Base-by-base conservation (phyloP, 2,797 vertebrate species). In the Oreortyx pictus region DNA sequence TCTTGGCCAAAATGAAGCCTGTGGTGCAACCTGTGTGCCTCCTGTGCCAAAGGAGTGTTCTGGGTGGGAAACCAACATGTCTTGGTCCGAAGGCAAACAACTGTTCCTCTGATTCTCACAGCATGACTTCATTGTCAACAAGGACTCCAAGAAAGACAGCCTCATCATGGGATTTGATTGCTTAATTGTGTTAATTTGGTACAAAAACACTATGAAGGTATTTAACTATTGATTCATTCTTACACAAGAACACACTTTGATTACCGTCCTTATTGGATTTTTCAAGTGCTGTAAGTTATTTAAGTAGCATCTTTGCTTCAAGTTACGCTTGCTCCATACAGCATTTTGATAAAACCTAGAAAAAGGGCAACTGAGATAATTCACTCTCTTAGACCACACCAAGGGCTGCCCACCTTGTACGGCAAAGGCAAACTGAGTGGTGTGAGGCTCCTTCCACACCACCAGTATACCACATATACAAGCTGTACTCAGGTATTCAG, bases 201-300 rank as follows among this genome's bases (percentile, higher is more conserved):
- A 70, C 0, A 1, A 77, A 93, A 90, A 64, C 39, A 89, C 80
- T 93, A 76, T 6, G 60, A 89, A 89, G 35, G 80, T 82, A 92
- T 93, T 90, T 73, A 89, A 93, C 80, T 62, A 78, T 88, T 83
- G 71, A 83, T 91, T 70, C 56, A 52, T 83, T 91, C 82, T 93
- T 92, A 67, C 61, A 77, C 52, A 77, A 81, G 85, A 92, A 78
- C 66, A 16, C 95, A 92, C 95, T 93, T 92, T 78, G 44, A 91
- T 92, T 89, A 92, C 31, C 22, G 9, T 19, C 47, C 43, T 68
- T 61, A 95, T 91, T 83, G 54, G 70, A 82, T 86, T 92, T 93
- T 83, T 86, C 87, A 90, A 62, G 47, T 52, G 92, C 80, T 89
- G 79, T 80, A 93, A 94, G 94, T 81, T 86, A 94, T 89, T 33